Conservation (phyloP, 2,888 invertebrate species). For the Cerceris rybyensis region DNA sequence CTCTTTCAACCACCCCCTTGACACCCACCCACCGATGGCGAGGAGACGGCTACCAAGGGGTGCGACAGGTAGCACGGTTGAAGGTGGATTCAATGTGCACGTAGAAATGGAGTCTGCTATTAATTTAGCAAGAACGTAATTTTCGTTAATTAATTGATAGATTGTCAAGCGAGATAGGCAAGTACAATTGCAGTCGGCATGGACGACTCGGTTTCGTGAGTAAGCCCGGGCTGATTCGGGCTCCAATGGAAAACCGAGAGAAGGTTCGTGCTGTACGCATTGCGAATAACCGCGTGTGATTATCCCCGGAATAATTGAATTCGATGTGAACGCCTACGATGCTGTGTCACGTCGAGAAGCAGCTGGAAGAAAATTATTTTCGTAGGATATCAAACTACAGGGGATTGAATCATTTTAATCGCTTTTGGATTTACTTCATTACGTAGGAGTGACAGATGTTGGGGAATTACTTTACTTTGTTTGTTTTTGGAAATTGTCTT, state of each 20-base stretch:
- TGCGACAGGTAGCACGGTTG: background rate
- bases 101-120: slow-evolving; percentile 67
- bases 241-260: slow-evolving; percentile 47
- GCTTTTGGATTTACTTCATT: too few species aligned
- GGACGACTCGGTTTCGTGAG: slow-evolving; percentile 18
- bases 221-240: slow-evolving; percentile 21
- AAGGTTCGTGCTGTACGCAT: slow-evolving; percentile 45
- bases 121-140: slow-evolving; percentile 77
- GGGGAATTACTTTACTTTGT: too few species aligned
- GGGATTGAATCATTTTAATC: background rate
- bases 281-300: slow-evolving; percentile 73
- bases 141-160: slow-evolving; percentile 81
- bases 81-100: slow-evolving; percentile 34
- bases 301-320: slow-evolving; percentile 76
- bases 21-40: background rate
- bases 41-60: slow-evolving; percentile 15
- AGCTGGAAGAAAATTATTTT: slow-evolving; percentile 35
- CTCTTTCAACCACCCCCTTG: background rate
- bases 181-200: slow-evolving; percentile 63
- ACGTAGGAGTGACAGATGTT: too few species aligned
- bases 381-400: background rate
- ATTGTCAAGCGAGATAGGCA: slow-evolving; percentile 76
- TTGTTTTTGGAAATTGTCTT: too few species aligned
- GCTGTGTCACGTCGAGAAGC: slow-evolving; percentile 40
- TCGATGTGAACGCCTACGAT: slow-evolving; percentile 68